phyloP scores from a whole-genome alignment of 2,888 invertebrate genomes.

The Aleiodes leptofemur region DNA sequence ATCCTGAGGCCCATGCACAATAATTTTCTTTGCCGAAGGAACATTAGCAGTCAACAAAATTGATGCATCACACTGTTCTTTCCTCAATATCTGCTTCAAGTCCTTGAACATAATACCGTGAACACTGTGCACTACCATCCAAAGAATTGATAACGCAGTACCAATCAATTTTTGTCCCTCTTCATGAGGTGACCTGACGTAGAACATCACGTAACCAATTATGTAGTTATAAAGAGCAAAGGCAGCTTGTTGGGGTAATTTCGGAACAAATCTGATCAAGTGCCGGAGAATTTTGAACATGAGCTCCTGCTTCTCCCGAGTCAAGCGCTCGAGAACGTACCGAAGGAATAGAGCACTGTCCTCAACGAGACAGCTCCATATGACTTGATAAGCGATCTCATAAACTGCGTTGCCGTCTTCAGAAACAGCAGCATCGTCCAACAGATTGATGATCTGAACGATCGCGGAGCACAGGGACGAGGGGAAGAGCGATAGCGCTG shows the following conservation, averaged over 20 bases:
- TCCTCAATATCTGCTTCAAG: constrained; percentile 97
- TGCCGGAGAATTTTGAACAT: constrained; percentile 96
- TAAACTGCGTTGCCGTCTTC: constrained; percentile 96
- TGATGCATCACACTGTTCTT: constrained; percentile 99
- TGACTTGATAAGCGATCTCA: constrained; percentile 97
- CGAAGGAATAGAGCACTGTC: constrained; percentile 97
- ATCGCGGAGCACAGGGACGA: constrained; percentile 97
- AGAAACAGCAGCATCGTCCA: constrained; percentile 98
- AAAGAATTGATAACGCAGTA: constrained; percentile 94
- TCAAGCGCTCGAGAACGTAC: constrained; percentile 96
- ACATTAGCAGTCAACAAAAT: constrained; percentile 98
- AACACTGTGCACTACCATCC: constrained; percentile 99
- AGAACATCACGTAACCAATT: constrained; percentile 99
- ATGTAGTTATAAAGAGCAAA: constrained; percentile 99
- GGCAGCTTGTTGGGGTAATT: constrained; percentile 97
- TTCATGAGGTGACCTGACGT: constrained; percentile 96
- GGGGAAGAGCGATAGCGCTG: constrained; percentile 96
- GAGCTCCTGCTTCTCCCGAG: constrained; percentile 93
- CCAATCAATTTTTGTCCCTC: constrained; percentile 96
- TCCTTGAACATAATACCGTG: constrained; percentile 99
- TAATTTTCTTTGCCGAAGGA: constrained; percentile 98
- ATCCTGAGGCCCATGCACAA: constrained; percentile 95
- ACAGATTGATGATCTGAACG: constrained; percentile 93
- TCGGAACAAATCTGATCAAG: constrained; percentile 93
- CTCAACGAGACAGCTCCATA: constrained; percentile 98